Evolutionary conservation across 2,797 vertebrate genomes (phyloP), one percentile per base, ranked within the genome.

Genomic region (Gallinago solitaria): DNA sequence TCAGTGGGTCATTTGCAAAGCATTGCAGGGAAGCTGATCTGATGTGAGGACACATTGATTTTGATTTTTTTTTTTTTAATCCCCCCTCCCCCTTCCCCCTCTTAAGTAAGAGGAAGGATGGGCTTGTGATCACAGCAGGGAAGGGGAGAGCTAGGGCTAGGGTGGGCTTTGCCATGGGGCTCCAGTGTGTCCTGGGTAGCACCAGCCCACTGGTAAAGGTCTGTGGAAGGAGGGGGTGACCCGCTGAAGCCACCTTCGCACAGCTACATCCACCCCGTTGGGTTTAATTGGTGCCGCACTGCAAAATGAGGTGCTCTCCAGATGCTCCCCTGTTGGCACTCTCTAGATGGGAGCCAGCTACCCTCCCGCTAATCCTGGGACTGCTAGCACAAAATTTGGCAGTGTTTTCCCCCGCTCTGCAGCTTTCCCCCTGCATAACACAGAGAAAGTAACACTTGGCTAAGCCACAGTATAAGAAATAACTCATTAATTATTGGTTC

Each of bases 401-500:
- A 84, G 53, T 20, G 25, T 9, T 65, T 65, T 71, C 65, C 67
- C 16, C 27, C 0, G 1, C 60, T 87, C 77, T 89, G 11, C 60
- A 75, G 67, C 60, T 89, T 85, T 75, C 61, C 60, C 76, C 23
- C 15, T 47, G 45, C 37, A 1, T 5, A 89, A 48, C 21, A 3
- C 1, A 1, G 83, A n/a, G 63, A 94, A 79, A 92, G 88, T 39
- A 77, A 92, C 71, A 57, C 90, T 95, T 85, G 88, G 53, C 74
- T 47, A 91, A 95, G 81, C 63, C 64, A 32, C 5, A 0, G 63
- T 89, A 28, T 64, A 51, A 90, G 86, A 87, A 95, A 90, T 91
- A 91, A 89, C 65, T 95, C 14, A 1, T 84, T 96, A 96, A 95
- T 97, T 97, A 92, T 87, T 94, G 82, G 77, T 93, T 96, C 90